These are phyloP conservation scores for Meriones psammophilus DNA, from an alignment of 2,797 vertebrate species.

Conservation along the genomic window DNA sequence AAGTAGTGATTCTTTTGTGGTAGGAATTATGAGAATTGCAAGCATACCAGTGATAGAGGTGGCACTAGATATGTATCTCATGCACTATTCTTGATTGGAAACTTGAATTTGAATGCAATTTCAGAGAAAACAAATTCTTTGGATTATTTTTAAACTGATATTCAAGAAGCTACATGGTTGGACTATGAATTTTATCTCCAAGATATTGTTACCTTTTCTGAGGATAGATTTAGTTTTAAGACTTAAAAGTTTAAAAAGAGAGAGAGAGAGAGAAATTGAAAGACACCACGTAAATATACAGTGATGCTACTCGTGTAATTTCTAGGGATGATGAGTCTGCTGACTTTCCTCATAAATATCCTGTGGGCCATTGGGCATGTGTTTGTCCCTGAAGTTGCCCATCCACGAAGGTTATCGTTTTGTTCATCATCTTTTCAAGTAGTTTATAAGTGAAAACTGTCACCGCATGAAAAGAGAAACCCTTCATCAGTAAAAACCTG, in stretches of 20 bases:
- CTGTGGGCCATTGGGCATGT: not conserved
- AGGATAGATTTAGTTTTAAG: slow-evolving; percentile 30
- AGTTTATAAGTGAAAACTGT: not conserved
- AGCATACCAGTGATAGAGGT: not conserved
- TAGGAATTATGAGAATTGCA: slow-evolving; percentile 52
- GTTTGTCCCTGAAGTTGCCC: slow-evolving; percentile 24
- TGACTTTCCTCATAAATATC: slow-evolving; percentile 3
- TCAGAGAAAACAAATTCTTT: slow-evolving; percentile 43
- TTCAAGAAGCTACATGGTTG: not conserved
- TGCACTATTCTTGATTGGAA: slow-evolving; percentile 31
- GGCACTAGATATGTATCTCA: not conserved
- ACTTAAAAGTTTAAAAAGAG: slow-evolving; percentile 56
- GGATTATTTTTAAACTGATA: slow-evolving; percentile 26
- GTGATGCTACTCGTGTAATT: slow-evolving; percentile 49
- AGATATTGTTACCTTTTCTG: slow-evolving; percentile 16
- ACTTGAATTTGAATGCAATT: not conserved
- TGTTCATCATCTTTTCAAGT: slow-evolving; percentile 21
- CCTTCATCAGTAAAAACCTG: not conserved
- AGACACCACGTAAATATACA: slow-evolving; percentile 38
- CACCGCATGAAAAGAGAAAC: not conserved
- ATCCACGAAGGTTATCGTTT: not conserved
- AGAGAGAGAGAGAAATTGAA: slow-evolving; percentile 2
- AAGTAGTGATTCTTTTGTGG: slow-evolving; percentile 61
- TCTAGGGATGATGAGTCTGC: slow-evolving; percentile 3
- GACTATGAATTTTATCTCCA: slow-evolving; percentile 26